A percentile compares a stretch with the other conserved stretches of the same genome.
Conservation (phyloP, 2,113 vertebrate genomes). For the Thunnus maccoyii region DNA sequence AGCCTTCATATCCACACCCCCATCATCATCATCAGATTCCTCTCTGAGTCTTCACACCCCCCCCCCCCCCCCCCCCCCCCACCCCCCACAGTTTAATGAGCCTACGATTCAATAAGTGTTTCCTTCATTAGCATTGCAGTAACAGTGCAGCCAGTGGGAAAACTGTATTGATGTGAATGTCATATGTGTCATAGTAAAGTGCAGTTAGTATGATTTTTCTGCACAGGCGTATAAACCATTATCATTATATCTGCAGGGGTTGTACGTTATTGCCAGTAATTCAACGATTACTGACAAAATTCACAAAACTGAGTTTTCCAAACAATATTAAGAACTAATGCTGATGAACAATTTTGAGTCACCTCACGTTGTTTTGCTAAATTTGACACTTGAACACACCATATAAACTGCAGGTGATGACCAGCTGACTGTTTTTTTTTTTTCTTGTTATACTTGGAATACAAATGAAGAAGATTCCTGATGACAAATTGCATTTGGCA, state of each 20-base stretch:
- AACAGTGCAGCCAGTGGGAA: slow-evolving; percentile 40
- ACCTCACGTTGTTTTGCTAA: not conserved
- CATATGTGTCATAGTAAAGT: slow-evolving; percentile 43
- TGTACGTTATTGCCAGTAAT: slow-evolving; percentile 10
- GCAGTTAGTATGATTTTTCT: slow-evolving; percentile 31
- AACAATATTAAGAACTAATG: not conserved
- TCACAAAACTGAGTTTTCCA: slow-evolving; percentile 11
- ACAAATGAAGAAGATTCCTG: not conserved
- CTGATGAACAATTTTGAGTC: not conserved
- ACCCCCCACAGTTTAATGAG: slow-evolving; percentile 47
- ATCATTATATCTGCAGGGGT: slow-evolving; percentile 25
- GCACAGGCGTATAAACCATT: slow-evolving; percentile 42
- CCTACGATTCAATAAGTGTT: slow-evolving; percentile 25
- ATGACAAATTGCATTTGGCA: no score
- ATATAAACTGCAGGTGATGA: no score
- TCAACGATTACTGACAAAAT: slow-evolving; percentile 7
- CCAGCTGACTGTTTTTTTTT: no score
- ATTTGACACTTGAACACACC: no score
- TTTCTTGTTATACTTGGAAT: not conserved
- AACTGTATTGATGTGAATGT: slow-evolving; percentile 12
- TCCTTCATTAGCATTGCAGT: slow-evolving; percentile 59
- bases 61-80: not conserved
- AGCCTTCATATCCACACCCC: slow-evolving; percentile 15
- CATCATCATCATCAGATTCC: slow-evolving; percentile 2
- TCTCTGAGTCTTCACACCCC: not conserved